Evolutionary conservation across 2,797 vertebrate genomes (phyloP).

Genomic region (Myripristis murdjan): DNA sequence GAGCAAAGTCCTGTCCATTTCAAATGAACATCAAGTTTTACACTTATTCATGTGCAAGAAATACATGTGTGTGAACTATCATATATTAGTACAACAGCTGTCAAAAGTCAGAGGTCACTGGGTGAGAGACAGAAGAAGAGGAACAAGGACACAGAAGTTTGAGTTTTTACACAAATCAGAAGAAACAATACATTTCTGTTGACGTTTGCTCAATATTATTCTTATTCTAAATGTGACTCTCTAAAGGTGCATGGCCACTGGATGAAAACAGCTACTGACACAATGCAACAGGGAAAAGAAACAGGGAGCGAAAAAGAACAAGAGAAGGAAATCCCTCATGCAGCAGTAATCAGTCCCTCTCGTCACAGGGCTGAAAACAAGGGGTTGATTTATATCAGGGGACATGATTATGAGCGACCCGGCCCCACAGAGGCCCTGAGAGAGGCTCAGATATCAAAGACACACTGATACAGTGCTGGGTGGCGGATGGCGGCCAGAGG

Average conservation of each 20-base stretch:
- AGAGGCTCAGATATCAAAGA: slow-evolving; percentile 58
- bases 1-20: background rate
- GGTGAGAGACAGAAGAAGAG: background rate
- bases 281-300: background rate
- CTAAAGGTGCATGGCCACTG: too few relatives aligned
- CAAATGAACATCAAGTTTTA: background rate
- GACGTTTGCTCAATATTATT: too few relatives aligned
- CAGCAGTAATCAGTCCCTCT: slow-evolving; percentile 15
- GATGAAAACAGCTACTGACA: too few relatives aligned
- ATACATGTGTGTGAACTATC: too few relatives aligned
- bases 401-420: slow-evolving; percentile 35
- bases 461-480: slow-evolving; percentile 18
- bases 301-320: background rate
- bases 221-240: too few relatives aligned
- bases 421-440: slow-evolving; percentile 39
- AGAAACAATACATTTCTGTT: too few relatives aligned
- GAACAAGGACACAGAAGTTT: background rate
- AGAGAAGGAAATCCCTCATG: slow-evolving; percentile 2
- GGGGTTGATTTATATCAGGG: slow-evolving; percentile 43
- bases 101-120: background rate
- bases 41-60: background rate
- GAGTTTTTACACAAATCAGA: background rate
- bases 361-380: slow-evolving; percentile 33
- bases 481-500: background rate
- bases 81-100: background rate